Conservation (phyloP, 2,888 invertebrate genomes). For the Lomographa bimaculata region DNA sequence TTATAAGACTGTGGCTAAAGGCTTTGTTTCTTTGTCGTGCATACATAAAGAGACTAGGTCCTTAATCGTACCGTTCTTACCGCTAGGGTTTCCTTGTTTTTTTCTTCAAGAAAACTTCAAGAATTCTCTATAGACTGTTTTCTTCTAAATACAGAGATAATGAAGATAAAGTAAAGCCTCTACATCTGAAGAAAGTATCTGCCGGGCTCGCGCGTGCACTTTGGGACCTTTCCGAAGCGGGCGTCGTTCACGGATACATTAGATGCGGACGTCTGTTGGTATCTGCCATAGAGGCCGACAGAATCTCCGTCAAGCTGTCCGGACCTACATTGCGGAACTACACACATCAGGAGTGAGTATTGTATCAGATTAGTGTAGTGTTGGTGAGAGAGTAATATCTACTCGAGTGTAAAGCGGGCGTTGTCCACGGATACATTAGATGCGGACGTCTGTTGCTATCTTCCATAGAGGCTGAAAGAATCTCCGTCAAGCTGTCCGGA, state of each 20-base stretch:
- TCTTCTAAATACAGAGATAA: conserved; percentile 64
- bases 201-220: conserved; percentile 92
- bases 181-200: conserved; percentile 92
- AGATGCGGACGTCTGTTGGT: conserved; percentile 92
- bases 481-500: conserved; percentile 92
- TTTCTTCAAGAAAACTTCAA: too few relatives aligned
- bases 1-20: too few relatives aligned
- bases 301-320: conserved; percentile 90
- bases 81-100: too few relatives aligned
- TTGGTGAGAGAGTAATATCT: too few relatives aligned
- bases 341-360: conserved; percentile 87
- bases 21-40: too few relatives aligned
- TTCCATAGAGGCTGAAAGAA: conserved; percentile 85
- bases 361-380: too few relatives aligned
- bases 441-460: conserved; percentile 92
- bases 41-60: too few relatives aligned
- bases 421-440: conserved; percentile 93
- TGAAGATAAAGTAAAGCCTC: conserved; percentile 79
- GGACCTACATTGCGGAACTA: conserved; percentile 91
- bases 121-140: too few relatives aligned
- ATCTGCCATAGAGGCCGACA: conserved; percentile 86
- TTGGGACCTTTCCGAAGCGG: conserved; percentile 93
- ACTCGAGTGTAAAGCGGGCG: conserved; percentile 80
- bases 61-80: too few relatives aligned
- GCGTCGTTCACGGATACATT: conserved; percentile 92